Evolutionary conservation across 1,140 invertebrate species (phyloP).

Genomic region (Drosophila murphyi): DNA sequence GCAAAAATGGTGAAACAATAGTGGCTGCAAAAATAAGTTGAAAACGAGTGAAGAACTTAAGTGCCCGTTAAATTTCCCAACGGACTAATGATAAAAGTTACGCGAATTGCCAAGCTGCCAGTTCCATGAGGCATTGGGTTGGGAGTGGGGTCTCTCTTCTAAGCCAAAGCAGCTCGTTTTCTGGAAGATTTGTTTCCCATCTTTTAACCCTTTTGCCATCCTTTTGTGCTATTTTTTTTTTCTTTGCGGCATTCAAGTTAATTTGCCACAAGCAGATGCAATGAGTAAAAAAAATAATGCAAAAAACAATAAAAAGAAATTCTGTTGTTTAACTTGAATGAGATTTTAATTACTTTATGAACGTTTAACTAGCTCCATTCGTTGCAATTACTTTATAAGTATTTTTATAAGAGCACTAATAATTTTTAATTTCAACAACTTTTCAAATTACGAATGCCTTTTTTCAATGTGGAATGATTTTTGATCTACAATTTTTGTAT

Average conservation of each 20-base stretch:
- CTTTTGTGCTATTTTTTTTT: conserved; percentile 20
- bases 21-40: conserved; percentile 68
- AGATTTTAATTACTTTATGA: conserved; percentile 69
- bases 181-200: conserved; percentile 32
- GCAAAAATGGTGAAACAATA: conserved; percentile 73
- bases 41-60: conserved; percentile 79
- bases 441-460: background rate
- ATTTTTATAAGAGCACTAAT: conserved; percentile 36
- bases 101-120: conserved; percentile 57
- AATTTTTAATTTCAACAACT: conserved; percentile 29
- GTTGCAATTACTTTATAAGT: conserved; percentile 65
- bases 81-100: conserved; percentile 83
- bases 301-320: conserved; percentile 47
- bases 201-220: conserved; percentile 58
- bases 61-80: conserved; percentile 81
- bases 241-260: conserved; percentile 78
- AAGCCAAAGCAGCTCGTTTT: conserved; percentile 52
- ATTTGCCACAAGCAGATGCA: conserved; percentile 70
- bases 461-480: no score
- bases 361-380: conserved; percentile 68
- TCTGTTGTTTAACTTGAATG: conserved; percentile 52
- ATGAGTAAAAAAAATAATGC: background rate
- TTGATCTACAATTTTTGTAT: no score
- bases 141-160: background rate
- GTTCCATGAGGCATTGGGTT: conserved; percentile 6